phyloP scores from a whole-genome alignment of 2,797 vertebrate species.

The Sardinella longiceps region DNA sequence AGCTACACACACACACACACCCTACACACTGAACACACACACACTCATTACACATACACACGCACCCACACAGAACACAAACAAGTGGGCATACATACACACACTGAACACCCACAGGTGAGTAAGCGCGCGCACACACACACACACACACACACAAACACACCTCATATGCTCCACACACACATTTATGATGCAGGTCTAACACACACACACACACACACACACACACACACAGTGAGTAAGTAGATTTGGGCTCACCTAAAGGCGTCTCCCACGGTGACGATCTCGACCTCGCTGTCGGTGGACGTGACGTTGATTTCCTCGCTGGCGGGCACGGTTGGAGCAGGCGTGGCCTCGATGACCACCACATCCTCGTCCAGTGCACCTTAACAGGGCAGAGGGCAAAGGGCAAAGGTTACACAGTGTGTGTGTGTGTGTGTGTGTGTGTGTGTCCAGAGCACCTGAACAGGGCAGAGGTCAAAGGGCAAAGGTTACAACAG shows the following conservation, averaged over 20 bases:
- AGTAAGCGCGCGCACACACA: not conserved
- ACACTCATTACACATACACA: not conserved
- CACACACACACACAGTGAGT: not conserved
- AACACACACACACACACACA: not conserved
- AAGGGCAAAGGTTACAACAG: not conserved
- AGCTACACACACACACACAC: not conserved
- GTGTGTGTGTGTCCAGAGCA: slow-evolving; percentile 89
- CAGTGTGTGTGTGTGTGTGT: no score
- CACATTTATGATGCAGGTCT: no score
- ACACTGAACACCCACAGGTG: not conserved
- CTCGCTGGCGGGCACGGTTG: slow-evolving; percentile 92
- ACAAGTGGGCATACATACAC: not conserved
- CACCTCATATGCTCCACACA: no score
- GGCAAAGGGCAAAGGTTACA: not conserved
- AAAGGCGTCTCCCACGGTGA: slow-evolving; percentile 95
- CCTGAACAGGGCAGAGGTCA: slow-evolving; percentile 67
- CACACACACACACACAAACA: not conserved
- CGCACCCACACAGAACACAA: not conserved
- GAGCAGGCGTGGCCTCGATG: slow-evolving; percentile 93
- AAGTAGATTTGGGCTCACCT: slow-evolving; percentile 74
- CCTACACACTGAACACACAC: not conserved
- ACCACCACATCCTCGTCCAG: slow-evolving; percentile 98
- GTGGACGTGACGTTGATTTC: slow-evolving; percentile 99
- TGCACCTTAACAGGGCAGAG: slow-evolving; percentile 73
- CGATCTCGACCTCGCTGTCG: slow-evolving; percentile 98